These are phyloP conservation scores for Adoxophyes honmai DNA, from an alignment of 1,140 invertebrate species.

Conservation along the genomic window DNA sequence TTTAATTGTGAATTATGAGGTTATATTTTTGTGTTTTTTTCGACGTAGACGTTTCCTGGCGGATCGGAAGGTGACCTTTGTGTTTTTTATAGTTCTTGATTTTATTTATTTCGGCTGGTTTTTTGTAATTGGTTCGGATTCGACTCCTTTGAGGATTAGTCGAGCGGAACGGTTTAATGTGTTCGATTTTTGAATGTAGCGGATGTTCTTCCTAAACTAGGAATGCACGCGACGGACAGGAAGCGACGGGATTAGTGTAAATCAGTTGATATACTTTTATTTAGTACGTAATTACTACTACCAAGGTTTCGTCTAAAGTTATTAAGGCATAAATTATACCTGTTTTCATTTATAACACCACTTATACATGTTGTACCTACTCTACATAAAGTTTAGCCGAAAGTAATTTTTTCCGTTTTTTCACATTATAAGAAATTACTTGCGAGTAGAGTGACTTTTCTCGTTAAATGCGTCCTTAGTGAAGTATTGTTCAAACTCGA, in stretches of 20 bases:
- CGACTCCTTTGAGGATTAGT: constrained; percentile 45
- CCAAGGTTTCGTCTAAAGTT: neutral
- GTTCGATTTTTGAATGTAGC: constrained; percentile 36
- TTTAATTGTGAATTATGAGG: constrained; percentile 75
- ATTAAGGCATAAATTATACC: too few relatives aligned
- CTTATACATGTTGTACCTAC: too few relatives aligned
- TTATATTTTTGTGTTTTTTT: constrained; percentile 51
- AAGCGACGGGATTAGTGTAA: constrained; percentile 5
- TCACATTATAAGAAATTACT: too few relatives aligned
- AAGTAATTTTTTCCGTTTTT: too few relatives aligned
- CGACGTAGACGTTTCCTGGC: constrained; percentile 48
- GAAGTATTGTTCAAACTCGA: too few relatives aligned
- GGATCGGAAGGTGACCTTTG: constrained; percentile 66
- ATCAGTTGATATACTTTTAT: constrained; percentile 14
- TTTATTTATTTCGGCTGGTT: constrained; percentile 49
- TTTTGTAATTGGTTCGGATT: constrained; percentile 52
- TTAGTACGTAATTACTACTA: neutral
- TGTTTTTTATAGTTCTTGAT: constrained; percentile 53
- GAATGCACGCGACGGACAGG: constrained; percentile 16
- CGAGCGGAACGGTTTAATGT: constrained; percentile 42
- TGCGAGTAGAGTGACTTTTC: too few relatives aligned
- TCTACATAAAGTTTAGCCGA: too few relatives aligned
- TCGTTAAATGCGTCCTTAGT: too few relatives aligned
- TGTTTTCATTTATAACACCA: too few relatives aligned
- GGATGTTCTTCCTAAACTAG: constrained; percentile 43